Conservation (phyloP, 2,888 invertebrate species). For the Platerodrilus igneus region DNA sequence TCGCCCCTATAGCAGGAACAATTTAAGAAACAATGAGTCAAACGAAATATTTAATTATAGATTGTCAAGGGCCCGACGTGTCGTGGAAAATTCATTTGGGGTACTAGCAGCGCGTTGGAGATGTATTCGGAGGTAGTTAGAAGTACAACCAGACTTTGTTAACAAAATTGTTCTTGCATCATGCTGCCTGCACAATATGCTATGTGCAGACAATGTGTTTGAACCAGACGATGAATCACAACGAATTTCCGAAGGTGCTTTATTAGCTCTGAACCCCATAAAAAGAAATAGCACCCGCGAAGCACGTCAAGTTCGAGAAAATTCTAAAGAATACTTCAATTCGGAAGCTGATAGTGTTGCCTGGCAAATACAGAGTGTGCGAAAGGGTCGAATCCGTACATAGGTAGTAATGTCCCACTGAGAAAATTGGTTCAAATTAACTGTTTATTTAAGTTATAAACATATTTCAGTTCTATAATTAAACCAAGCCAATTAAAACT, state of each 20-base stretch:
- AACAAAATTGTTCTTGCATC: slow-evolving; percentile 4
- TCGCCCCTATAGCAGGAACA: slow-evolving; percentile 7
- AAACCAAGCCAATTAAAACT: too few species aligned
- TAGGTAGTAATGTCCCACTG: too few species aligned
- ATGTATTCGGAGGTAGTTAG: neutral
- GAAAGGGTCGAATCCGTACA: too few species aligned
- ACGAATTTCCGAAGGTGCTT: slow-evolving; percentile 2
- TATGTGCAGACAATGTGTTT: too few species aligned
- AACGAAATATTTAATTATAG: slow-evolving; percentile 14
- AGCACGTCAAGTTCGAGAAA: slow-evolving; percentile 1
- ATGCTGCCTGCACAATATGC: neutral
- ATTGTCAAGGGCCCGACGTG: slow-evolving; percentile 9
- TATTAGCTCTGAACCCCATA: slow-evolving; percentile 1
- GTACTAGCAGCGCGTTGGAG: too few species aligned
- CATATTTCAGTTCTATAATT: too few species aligned
- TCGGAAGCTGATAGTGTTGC: neutral
- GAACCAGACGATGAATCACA: too few species aligned
- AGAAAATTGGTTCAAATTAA: too few species aligned
- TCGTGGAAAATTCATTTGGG: slow-evolving; percentile 6
- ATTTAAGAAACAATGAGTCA: slow-evolving; percentile 7
- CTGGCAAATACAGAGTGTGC: too few species aligned
- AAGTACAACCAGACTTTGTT: slow-evolving; percentile 4
- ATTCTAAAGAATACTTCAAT: too few species aligned
- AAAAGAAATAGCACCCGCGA: too few species aligned
- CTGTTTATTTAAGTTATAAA: too few species aligned